Evolutionary conservation across 2,113 vertebrate genomes (phyloP), one percentile per base, ranked within the genome.

Genomic region (Trematocara zebra): DNA sequence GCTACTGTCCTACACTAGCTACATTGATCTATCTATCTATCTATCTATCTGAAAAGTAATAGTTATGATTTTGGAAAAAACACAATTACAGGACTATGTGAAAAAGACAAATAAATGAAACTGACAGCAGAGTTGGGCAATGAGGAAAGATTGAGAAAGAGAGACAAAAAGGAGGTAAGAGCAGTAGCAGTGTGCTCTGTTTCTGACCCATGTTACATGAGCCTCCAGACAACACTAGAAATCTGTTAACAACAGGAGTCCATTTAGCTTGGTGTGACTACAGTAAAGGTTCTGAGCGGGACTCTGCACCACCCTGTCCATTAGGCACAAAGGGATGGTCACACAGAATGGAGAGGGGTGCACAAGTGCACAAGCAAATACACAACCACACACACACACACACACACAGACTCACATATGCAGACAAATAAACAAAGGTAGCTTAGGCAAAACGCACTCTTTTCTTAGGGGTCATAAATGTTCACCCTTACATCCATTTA

Each of bases 191-290:
- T 72, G 72, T 88, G 90, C 61, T 85, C 88, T 72, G 23, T 79
- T 72, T 92, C 79, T 94, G 91, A 95, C 89, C 92, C 83, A 82
- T 91, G 93, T 84, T 89, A 86, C 78, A 88, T 8, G 64, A 93
- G 79, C 53, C 86, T 87, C 82, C 49, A 31, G 31, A 89, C 86
- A 89, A 87, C 82, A 88, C 87, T 56, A 83, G 89, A 82, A 85
- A 86, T 74, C 59, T 93, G 93, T 94, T 88, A 93, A 94, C 95
- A 93, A 90, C 85, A 54, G 80, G 87, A 95, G 87, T 92, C 91
- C 87, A 91, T 95, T 94, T 93, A 91, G 90, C 78, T 80, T 33
- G 31, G 72, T 88, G 88, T 80, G 82, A 85, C 85, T 79, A 86
- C 84, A 76, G 82, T 35, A 11, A 10, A 51, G 81, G 44, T 33